Conservation (phyloP, 1,140 invertebrate genomes). For the Samia ricini region DNA sequence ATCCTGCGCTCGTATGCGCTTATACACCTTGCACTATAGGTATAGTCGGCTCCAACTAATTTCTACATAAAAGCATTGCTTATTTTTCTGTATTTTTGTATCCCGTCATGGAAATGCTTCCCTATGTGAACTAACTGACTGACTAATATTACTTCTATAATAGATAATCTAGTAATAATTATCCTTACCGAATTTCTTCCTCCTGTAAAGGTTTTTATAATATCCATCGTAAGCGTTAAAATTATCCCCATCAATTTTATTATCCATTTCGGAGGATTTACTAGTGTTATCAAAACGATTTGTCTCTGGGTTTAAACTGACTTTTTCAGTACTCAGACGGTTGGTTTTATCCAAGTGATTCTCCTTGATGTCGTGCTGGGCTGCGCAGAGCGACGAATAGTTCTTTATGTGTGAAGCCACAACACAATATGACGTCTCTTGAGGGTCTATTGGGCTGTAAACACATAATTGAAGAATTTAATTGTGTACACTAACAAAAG, state of each 20-base stretch:
- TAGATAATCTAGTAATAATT: background rate
- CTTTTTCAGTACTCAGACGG: slow-evolving; percentile 36
- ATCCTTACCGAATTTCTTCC: slow-evolving; percentile 62
- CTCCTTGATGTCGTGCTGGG: slow-evolving; percentile 58
- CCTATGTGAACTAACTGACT: too few relatives aligned
- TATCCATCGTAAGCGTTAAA: slow-evolving; percentile 50
- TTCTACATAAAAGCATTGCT: too few relatives aligned
- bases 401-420: slow-evolving; percentile 77
- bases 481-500: too few relatives aligned
- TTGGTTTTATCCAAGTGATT: slow-evolving; percentile 46
- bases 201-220: slow-evolving; percentile 50
- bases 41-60: too few relatives aligned
- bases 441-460: slow-evolving; percentile 79
- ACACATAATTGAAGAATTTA: too few relatives aligned
- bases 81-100: too few relatives aligned
- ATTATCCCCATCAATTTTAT: slow-evolving; percentile 44
- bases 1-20: too few relatives aligned
- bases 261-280: slow-evolving; percentile 32
- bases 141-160: too few relatives aligned
- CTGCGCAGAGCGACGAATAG: slow-evolving; percentile 79
- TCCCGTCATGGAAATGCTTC: too few relatives aligned
- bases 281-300: slow-evolving; percentile 19
- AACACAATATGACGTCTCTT: slow-evolving; percentile 79
- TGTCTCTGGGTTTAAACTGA: slow-evolving; percentile 23
- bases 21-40: too few relatives aligned